Evolutionary conservation across 2,113 vertebrate species (phyloP).

Genomic region (Propithecus coquereli): DNA sequence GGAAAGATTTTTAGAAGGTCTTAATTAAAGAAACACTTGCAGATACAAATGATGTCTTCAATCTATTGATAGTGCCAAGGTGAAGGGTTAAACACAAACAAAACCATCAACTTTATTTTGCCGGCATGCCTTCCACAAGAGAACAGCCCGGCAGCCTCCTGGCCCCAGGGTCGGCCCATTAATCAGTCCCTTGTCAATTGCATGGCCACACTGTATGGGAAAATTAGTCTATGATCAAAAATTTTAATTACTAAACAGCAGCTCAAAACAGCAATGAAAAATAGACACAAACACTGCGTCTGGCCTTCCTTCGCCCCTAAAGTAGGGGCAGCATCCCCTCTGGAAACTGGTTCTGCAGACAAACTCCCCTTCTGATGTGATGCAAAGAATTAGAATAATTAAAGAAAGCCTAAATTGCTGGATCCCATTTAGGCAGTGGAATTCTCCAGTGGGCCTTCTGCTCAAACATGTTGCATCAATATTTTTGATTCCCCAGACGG

Average conservation of each 20-base stretch:
- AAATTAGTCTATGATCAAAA: slow-evolving; percentile 78
- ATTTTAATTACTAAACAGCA: slow-evolving; percentile 75
- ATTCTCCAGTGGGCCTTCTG: slow-evolving; percentile 82
- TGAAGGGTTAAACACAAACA: slow-evolving; percentile 86
- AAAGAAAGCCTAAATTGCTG: slow-evolving; percentile 90
- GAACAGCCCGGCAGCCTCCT: slow-evolving; percentile 74
- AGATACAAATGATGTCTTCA: slow-evolving; percentile 96
- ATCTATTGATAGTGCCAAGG: slow-evolving; percentile 91
- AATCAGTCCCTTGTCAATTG: slow-evolving; percentile 77
- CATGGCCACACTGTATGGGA: slow-evolving; percentile 60
- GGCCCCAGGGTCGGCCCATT: slow-evolving; percentile 73
- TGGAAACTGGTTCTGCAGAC: slow-evolving; percentile 75
- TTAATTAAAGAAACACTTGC: slow-evolving; percentile 98
- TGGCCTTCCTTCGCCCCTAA: slow-evolving; percentile 53
- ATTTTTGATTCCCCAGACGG: slow-evolving; percentile 94
- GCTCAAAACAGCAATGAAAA: slow-evolving; percentile 77
- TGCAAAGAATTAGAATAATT: slow-evolving; percentile 92
- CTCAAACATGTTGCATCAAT: slow-evolving; percentile 89
- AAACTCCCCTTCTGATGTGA: slow-evolving; percentile 82
- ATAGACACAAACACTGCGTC: slow-evolving; percentile 53
- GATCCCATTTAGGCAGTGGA: slow-evolving; percentile 86
- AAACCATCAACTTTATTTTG: slow-evolving; percentile 87
- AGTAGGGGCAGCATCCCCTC: slow-evolving; percentile 49
- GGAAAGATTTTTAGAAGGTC: slow-evolving; percentile 95
- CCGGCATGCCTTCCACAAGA: slow-evolving; percentile 76